Conservation (phyloP, 2,797 vertebrate genomes). For the Enteromius unitaeniatus region DNA sequence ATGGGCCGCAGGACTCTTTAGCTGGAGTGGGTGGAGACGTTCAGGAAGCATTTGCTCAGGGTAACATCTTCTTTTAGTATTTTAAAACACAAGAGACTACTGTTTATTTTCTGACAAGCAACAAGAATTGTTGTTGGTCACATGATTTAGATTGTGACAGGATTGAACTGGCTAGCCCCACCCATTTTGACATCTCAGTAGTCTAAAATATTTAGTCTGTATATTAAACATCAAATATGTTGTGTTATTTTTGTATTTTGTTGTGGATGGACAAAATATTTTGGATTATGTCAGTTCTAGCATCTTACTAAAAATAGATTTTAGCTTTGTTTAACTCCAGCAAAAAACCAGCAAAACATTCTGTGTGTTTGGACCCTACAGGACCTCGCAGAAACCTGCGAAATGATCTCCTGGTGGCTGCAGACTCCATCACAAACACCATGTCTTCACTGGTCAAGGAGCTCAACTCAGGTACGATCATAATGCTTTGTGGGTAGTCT, state of each 20-base stretch:
- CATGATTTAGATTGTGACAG: neutral
- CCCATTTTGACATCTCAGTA: neutral
- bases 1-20: constrained; percentile 84
- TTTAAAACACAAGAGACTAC: neutral
- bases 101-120: neutral
- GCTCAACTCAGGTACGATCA: constrained; percentile 87
- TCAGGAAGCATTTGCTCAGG: constrained; percentile 90
- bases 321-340: neutral
- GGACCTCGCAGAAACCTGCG: constrained; percentile 90
- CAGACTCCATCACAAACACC: constrained; percentile 96
- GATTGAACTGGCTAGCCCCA: neutral
- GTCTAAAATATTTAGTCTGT: neutral
- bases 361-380: constrained; percentile 61
- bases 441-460: constrained; percentile 97
- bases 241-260: neutral
- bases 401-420: constrained; percentile 94
- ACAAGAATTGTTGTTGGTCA: neutral
- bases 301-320: neutral
- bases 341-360: neutral
- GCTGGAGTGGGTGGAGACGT: constrained; percentile 85
- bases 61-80: constrained; percentile 66
- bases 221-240: neutral
- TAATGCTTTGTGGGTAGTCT: neutral
- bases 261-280: neutral
- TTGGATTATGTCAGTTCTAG: neutral